Percentiles rank a stretch among this genome's conserved stretches.
Conservation (phyloP, 1,140 invertebrate genomes). For the Lysiphlebus fabarum region DNA sequence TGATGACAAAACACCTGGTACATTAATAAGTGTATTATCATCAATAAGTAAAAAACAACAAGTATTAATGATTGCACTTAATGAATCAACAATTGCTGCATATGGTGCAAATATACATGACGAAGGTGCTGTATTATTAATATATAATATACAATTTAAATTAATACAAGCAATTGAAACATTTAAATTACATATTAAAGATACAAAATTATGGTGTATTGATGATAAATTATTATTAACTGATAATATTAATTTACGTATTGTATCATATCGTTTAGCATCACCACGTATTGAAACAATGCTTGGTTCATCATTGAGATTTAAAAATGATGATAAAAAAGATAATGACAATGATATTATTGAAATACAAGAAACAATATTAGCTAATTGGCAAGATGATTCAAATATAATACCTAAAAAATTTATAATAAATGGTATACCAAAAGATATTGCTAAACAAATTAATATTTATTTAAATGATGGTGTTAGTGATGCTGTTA, state of each 20-base stretch:
- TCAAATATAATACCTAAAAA: conserved; percentile 23
- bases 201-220: conserved; percentile 63
- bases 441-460: conserved; percentile 52
- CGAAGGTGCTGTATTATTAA: conserved; percentile 66
- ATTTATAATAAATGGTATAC: conserved; percentile 25
- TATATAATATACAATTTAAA: conserved; percentile 67
- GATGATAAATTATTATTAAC: conserved; percentile 62
- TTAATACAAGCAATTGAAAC: conserved; percentile 63
- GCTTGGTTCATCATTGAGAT: conserved; percentile 53
- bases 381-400: conserved; percentile 52
- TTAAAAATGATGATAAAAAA: conserved; percentile 33
- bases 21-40: conserved; percentile 55
- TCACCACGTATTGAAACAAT: conserved; percentile 62
- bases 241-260: conserved; percentile 66
- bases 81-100: conserved; percentile 63
- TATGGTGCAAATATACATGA: conserved; percentile 66
- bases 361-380: conserved; percentile 53
- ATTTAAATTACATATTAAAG: conserved; percentile 64
- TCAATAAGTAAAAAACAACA: conserved; percentile 59
- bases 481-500: conserved; percentile 61
- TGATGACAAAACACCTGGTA: conserved; percentile 45
- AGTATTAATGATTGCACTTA: conserved; percentile 61
- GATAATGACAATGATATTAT: conserved; percentile 48
- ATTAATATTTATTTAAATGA: conserved; percentile 49
- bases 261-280: conserved; percentile 63